A percentile compares a stretch with the other conserved stretches of the same genome.
Evolutionary conservation across 2,888 invertebrate genomes (phyloP).

Genomic region (Podabrus alpinus): DNA sequence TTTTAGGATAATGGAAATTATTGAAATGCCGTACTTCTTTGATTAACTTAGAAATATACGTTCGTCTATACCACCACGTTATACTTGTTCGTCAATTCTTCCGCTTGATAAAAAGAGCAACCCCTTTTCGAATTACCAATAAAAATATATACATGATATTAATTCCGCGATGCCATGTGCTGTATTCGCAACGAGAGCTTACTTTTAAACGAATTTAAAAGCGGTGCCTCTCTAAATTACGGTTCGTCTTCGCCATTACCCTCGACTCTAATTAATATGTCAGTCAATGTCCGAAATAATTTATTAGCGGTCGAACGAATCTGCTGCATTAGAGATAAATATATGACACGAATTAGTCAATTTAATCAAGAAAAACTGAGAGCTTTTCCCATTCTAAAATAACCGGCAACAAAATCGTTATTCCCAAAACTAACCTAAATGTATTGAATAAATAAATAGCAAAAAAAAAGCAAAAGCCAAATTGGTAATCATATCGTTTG

Average conservation of each 20-base stretch:
- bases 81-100: neutral
- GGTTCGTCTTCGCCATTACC: neutral
- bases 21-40: slow-evolving; percentile 21
- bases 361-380: neutral
- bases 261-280: neutral
- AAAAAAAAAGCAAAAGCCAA: too few species aligned
- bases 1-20: slow-evolving; percentile 27
- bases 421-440: too few species aligned
- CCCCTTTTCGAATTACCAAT: neutral
- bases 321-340: neutral
- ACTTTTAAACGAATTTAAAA: neutral
- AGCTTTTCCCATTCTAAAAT: neutral
- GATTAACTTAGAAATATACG: slow-evolving; percentile 18
- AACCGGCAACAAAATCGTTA: neutral
- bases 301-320: neutral
- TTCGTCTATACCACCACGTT: neutral
- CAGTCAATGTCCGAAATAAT: neutral
- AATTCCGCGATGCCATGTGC: too few species aligned
- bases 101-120: too few species aligned
- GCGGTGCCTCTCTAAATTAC: neutral
- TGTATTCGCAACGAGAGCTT: too few species aligned
- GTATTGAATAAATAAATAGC: too few species aligned
- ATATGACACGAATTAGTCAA: neutral
- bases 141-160: too few species aligned
- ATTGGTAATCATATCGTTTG: too few species aligned